Evolutionary conservation across 2,888 invertebrate species (phyloP).

Genomic region (Thecophora atra): DNA sequence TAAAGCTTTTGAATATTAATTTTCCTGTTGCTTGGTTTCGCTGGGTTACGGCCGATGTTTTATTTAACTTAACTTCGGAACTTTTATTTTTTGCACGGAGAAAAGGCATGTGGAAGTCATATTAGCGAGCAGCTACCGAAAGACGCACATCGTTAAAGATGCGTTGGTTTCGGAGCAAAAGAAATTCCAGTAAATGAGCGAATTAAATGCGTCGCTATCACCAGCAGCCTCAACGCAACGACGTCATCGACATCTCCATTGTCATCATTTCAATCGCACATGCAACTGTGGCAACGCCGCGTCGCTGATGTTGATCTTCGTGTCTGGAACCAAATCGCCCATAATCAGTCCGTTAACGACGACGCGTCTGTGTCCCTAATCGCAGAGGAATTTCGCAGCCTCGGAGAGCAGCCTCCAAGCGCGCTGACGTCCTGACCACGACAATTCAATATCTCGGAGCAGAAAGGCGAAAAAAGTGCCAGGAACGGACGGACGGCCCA

Average conservation of each 20-base stretch:
- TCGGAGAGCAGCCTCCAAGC: slow-evolving; percentile 32
- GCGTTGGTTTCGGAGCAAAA: slow-evolving; percentile 10
- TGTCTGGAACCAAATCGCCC: slow-evolving; percentile 30
- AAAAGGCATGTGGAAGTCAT: neutral
- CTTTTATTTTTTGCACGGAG: too few relatives aligned
- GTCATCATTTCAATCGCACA: neutral
- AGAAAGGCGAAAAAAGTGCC: neutral
- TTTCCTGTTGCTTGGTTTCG: too few relatives aligned
- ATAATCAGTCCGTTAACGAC: slow-evolving; percentile 11
- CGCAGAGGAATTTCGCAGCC: slow-evolving; percentile 54
- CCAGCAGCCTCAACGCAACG: neutral
- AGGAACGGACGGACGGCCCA: slow-evolving; percentile 28
- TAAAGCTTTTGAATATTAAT: too few relatives aligned
- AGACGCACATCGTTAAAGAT: slow-evolving; percentile 24
- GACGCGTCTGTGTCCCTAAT: slow-evolving; percentile 33
- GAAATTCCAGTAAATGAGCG: slow-evolving; percentile 21
- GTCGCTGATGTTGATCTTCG: slow-evolving; percentile 7
- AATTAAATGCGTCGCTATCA: slow-evolving; percentile 26
- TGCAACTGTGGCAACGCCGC: slow-evolving; percentile 5
- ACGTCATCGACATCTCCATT: slow-evolving; percentile 3
- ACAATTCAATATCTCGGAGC: slow-evolving; percentile 14
- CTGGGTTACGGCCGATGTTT: too few relatives aligned
- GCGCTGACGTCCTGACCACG: slow-evolving; percentile 47
- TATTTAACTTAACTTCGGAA: too few relatives aligned
- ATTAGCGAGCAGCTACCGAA: neutral